Conservation (phyloP, 1,140 invertebrate species). For the Semibalanus balanoides region DNA sequence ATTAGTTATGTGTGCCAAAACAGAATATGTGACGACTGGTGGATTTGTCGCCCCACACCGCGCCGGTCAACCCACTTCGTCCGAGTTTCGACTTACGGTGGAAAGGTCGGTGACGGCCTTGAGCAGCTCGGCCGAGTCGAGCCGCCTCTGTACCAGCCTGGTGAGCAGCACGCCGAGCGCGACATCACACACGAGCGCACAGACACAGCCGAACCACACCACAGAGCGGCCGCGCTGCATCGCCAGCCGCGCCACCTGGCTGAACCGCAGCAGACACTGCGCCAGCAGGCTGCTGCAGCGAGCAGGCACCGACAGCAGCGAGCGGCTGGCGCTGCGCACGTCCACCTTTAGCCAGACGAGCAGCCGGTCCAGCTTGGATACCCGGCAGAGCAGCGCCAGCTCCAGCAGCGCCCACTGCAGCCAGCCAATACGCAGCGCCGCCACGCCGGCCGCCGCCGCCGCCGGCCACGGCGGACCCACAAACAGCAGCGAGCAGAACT, state of each 20-base stretch:
- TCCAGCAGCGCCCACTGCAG: conserved; percentile 1
- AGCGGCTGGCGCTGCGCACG: neutral
- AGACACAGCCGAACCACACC: neutral
- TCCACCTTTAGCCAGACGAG: neutral
- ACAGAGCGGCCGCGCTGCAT: neutral
- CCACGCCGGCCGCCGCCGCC: no score
- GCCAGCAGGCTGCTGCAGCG: neutral
- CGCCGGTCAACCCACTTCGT: no score
- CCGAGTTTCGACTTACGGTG: neutral
- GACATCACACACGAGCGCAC: neutral
- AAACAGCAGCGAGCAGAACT: neutral
- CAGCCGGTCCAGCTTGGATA: neutral
- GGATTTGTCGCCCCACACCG: no score
- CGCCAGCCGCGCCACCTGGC: neutral
- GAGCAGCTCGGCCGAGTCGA: neutral
- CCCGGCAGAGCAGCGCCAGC: neutral
- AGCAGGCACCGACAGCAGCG: neutral
- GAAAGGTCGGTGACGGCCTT: neutral
- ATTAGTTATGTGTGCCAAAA: no score
- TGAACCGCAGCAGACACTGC: neutral
- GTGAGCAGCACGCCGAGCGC: neutral
- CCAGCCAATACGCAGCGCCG: neutral
- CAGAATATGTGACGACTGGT: no score
- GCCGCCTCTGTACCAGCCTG: neutral
- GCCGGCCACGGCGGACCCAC: neutral